Evolutionary conservation across 2,888 invertebrate species (phyloP).

Genomic region (Leucophenga montana): DNA sequence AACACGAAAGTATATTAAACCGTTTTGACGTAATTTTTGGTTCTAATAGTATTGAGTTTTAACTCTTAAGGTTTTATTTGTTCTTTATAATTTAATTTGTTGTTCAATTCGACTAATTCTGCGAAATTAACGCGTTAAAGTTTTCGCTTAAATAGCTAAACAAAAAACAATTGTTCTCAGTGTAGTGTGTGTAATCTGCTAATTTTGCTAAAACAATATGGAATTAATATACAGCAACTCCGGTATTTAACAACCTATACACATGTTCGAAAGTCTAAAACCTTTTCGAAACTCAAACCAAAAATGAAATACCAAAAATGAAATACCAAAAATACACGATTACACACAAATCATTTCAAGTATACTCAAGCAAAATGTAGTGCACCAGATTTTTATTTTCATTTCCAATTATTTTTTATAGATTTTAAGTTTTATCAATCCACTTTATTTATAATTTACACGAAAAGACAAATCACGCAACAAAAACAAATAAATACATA

Average conservation of each 20-base stretch:
- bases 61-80: conserved; percentile 57
- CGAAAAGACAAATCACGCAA: too few species aligned
- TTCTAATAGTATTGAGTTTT: conserved; percentile 31
- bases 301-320: conserved; percentile 30
- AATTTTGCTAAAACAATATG: conserved; percentile 41
- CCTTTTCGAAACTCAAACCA: conserved; percentile 38
- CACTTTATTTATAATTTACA: not conserved
- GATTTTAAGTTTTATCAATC: conserved; percentile 30
- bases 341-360: conserved; percentile 37
- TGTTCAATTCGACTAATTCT: conserved; percentile 62
- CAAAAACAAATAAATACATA: conserved; percentile 13
- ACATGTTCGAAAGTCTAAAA: conserved; percentile 61
- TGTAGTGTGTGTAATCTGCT: conserved; percentile 67
- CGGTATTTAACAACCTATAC: conserved; percentile 63
- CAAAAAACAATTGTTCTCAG: conserved; percentile 43
- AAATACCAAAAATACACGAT: conserved; percentile 42
- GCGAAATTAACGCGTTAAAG: conserved; percentile 13
- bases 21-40: conserved; percentile 12
- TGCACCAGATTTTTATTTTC: conserved; percentile 17
- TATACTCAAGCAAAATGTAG: conserved; percentile 29
- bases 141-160: conserved; percentile 5
- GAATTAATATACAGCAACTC: too few species aligned
- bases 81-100: conserved; percentile 24
- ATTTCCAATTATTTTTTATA: conserved; percentile 43
- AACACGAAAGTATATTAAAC: conserved; percentile 46